Base-by-base conservation (phyloP, 2,888 invertebrate species). In the Campoplex nolae region DNA sequence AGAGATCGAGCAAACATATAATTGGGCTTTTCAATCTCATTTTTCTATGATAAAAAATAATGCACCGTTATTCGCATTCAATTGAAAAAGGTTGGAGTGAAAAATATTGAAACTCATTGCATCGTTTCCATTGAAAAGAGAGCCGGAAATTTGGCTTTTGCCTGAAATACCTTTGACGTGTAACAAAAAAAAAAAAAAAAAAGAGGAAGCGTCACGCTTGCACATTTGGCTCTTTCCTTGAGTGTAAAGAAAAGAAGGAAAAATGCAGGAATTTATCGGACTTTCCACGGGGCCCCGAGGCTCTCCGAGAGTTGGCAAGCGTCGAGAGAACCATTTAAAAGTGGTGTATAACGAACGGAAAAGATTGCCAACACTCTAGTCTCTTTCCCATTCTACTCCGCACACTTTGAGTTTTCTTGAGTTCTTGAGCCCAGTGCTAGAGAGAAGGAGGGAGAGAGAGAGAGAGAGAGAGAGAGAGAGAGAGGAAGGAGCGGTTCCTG, bases 321-420 rank as follows among this genome's bases (percentile, higher is more conserved):
- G 56, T 67, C 38, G 83, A 83, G 83, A 84, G 80, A 81, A 81
- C 76, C 81, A 84, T 86, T 86, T 81, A 86, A 86, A 68, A 84
- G 86, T 84, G 80, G 83, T 74, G 73, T 77, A 84, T 81, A 86
- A 84, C 80, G 84, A 86, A 84, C 83, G 86, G 73, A 83, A 86
- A 77, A 84, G 85, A 84, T 84, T 84, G 83, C 86, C 86, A 84
- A 80, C 80, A 75, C 83, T 86, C 48, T 62, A 28, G 45, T 58
- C 74, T 56, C 56, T 56, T 77, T 62, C 35, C 56, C 51, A 68
- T 56, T 68, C 58, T 79, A 56, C 56, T 58, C 68, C 71, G 32
- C 54, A 51, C 68, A 73, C 73, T 77, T 84, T 86, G 80, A 81
- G 77, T 80, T 81, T 86, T 84, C 84, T 86, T 77, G 62, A 84